Percentiles rank a stretch among this genome's conserved stretches.
Evolutionary conservation across 2,113 vertebrate species (phyloP).

Genomic region (Gadus macrocephalus): DNA sequence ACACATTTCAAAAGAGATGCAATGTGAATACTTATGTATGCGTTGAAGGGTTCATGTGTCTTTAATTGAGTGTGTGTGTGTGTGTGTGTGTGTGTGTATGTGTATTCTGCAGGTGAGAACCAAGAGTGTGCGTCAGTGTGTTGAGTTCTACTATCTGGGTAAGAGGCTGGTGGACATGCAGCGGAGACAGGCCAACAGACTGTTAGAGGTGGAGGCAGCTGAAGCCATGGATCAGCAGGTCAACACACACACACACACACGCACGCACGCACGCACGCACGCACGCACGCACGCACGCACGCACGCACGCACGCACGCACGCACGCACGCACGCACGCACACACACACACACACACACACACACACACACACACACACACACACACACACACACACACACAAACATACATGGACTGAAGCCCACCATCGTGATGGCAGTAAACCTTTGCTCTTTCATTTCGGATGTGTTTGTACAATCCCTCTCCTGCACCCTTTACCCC

Average conservation of each 20-base stretch:
- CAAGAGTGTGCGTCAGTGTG: slow-evolving; percentile 68
- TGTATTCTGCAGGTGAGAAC: slow-evolving; percentile 62
- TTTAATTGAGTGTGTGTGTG: slow-evolving; percentile 6
- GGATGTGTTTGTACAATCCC: too few relatives aligned
- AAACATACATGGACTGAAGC: too few relatives aligned
- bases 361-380: slow-evolving; percentile 2
- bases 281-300: not conserved
- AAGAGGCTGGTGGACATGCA: slow-evolving; percentile 69
- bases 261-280: not conserved
- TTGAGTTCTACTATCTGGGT: slow-evolving; percentile 76
- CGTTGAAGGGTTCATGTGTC: not conserved
- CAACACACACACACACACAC: slow-evolving; percentile 11
- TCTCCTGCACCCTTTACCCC: too few relatives aligned
- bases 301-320: slow-evolving; percentile 1
- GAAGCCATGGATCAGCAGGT: slow-evolving; percentile 36
- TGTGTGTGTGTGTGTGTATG: slow-evolving; percentile 18
- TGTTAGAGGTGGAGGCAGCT: slow-evolving; percentile 15
- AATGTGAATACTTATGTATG: too few relatives aligned
- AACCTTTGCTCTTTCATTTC: too few relatives aligned
- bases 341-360: not conserved
- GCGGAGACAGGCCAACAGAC: slow-evolving; percentile 36
- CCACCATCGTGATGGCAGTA: too few relatives aligned
- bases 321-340: slow-evolving; percentile 10
- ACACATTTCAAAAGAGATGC: too few relatives aligned
- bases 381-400: not conserved